Base-by-base conservation (phyloP, 2,797 vertebrate genomes). In the Carduelis carduelis region DNA sequence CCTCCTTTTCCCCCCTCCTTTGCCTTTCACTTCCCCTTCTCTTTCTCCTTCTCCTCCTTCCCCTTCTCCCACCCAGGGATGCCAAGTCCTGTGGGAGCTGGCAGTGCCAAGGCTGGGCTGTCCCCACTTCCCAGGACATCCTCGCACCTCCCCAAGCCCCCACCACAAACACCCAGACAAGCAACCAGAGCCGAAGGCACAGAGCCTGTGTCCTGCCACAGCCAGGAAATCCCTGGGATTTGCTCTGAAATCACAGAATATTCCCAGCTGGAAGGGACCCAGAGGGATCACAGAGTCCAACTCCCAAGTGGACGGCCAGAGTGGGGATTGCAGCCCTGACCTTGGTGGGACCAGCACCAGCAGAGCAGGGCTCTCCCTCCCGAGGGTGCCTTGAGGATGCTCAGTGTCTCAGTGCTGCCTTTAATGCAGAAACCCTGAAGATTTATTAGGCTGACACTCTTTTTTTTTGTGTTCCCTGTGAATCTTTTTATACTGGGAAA, bases 121-220 rank as follows among this genome's bases (percentile, higher is more conserved):
- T 27, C 12, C 34, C 63, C 37, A 6, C 11, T 2, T 6, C 56
- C 41, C 23, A 0, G 22, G 11, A 12, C 2, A 2, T 15, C 5
- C 27, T 7, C 9, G 3, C 26, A 5, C 19, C 35, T 28, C 41
- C 47, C 56, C 3, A 2, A 22, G 20, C 14, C 27, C 41, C 32
- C 1, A 0, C 0, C 3, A 16, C 35, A 43, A 44, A 34, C 63
- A 44, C 8, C 13, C 11, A 0, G 2, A 8, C 4, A 2, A 12
- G 26, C 1, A 6, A 6, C 0, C 9, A 43, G 56, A 34, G 19
- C 18, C 0, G 14, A 30, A 14, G 1, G 28, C 44, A 0, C 8
- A 2, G 14, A 22, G 35, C 0, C 6, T 6, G 34, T 2, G 19
- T 21, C 39, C 13, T 6, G 41, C 2, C 4, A 0, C 41, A 3